Conservation (phyloP, 2,888 invertebrate species). For the Acronicta leporina region DNA sequence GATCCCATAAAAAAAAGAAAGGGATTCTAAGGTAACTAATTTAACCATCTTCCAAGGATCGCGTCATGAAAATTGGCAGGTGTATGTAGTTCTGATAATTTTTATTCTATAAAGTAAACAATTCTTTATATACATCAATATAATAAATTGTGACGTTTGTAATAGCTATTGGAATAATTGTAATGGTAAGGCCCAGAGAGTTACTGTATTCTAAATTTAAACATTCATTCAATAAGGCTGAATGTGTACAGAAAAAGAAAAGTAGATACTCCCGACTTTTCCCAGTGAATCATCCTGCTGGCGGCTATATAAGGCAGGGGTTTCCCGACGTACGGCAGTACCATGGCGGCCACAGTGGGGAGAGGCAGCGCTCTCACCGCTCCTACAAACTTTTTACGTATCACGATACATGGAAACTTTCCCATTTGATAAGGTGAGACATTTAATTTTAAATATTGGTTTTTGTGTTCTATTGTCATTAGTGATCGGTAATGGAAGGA, state of each 20-base stretch:
- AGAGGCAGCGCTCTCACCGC: conserved; percentile 53
- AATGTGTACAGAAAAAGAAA: conserved; percentile 16
- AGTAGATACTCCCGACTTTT: conserved; percentile 41
- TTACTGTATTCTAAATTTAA: conserved; percentile 40
- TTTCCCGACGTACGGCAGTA: conserved; percentile 69
- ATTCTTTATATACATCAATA: too few species aligned
- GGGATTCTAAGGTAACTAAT: too few species aligned
- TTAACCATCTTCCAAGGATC: too few species aligned
- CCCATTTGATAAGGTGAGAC: conserved; percentile 69
- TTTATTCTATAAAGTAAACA: too few species aligned
- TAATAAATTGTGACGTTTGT: too few species aligned
- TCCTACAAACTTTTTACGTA: conserved; percentile 82
- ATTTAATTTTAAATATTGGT: conserved; percentile 33
- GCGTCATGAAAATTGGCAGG: too few species aligned
- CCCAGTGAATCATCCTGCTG: conserved; percentile 65
- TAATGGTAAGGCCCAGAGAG: background rate
- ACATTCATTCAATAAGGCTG: conserved; percentile 35
- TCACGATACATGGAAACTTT: conserved; percentile 69
- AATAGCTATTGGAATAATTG: too few species aligned
- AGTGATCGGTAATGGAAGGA: conserved; percentile 19
- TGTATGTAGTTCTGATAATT: too few species aligned
- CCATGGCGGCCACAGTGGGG: conserved; percentile 42
- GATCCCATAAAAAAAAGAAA: too few species aligned
- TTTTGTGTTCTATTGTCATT: conserved; percentile 29
- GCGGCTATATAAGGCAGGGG: conserved; percentile 75